Base-by-base conservation (phyloP, 2,113 vertebrate genomes). In the Thermophis baileyi region DNA sequence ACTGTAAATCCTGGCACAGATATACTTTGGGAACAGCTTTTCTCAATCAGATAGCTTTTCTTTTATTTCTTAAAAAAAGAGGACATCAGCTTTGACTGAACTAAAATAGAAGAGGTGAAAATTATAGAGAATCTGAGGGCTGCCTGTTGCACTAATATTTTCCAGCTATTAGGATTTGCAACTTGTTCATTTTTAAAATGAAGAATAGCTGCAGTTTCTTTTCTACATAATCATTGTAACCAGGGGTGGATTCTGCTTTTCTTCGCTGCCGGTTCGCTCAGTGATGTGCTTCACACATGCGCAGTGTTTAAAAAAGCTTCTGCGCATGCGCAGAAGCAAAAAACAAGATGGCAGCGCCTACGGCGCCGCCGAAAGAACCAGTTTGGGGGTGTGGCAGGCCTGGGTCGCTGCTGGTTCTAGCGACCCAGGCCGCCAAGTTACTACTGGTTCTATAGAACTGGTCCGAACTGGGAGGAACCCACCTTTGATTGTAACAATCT, bases 21-120 rank as follows among this genome's bases (percentile, higher is more conserved):
- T 40, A 81, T 81, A 74, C n/a, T 35, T n/a, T 74, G 69, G n/a
- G 0, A 74, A 20, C 6, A 74, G 69, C 69, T 81, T 81, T 81
- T 81, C 69, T 81, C 69, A 81, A 22, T 81, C 69, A 81, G 18
- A 40, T 81, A 81, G 35, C 35, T 40, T 81, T 97, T 97, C 30
- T n/a, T 30, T 51, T 47, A 27, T 88, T 54, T 81, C 69, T 40
- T 18, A 20, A 81, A 81, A 40, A 69, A 69, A 69, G n/a, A 74
- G 16, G 18, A 40, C 6, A 81, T 81, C 35, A 20, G 69, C 35
- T 81, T 81, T 81, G 35, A 81, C 69, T 81, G 35, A 2, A 22
- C 6, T 22, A 40, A 35, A 81, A 81, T 40, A 22, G 35, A 81
- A 81, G 40, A 40, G 6, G 7, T 81, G 18, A 81, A 74, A 81